These are phyloP conservation scores for Paramisgurnus dabryanus DNA, from an alignment of 2,113 vertebrate species.

Conservation along the genomic window DNA sequence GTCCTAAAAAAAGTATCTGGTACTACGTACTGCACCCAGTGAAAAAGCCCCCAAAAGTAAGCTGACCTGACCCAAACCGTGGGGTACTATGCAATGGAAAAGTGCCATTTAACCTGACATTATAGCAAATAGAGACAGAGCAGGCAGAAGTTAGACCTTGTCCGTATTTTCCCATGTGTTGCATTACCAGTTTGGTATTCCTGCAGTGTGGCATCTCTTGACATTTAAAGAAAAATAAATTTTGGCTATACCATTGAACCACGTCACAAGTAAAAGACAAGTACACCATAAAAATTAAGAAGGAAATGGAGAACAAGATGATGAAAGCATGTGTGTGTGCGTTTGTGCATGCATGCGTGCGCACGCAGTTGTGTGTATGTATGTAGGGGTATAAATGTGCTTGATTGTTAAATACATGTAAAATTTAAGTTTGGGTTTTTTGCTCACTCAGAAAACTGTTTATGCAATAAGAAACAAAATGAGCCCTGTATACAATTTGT, in stretches of 20 bases:
- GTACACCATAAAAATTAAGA: not conserved
- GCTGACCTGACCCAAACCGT: too few species aligned
- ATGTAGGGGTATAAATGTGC: not conserved
- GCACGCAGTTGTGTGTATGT: too few species aligned
- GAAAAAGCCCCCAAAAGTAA: too few species aligned
- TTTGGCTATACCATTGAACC: not conserved
- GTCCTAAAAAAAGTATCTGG: too few species aligned
- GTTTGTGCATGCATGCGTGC: too few species aligned
- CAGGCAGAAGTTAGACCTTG: not conserved
- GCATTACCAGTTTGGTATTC: constrained; percentile 1
- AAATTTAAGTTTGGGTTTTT: constrained; percentile 1
- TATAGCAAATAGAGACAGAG: too few species aligned
- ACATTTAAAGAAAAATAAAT: constrained; percentile 19
- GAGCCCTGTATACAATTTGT: constrained; percentile 8
- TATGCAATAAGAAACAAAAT: constrained; percentile 1
- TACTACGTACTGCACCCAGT: too few species aligned
- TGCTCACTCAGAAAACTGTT: not conserved
- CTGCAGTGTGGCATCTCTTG: not conserved
- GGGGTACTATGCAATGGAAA: too few species aligned
- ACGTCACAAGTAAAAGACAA: not conserved
- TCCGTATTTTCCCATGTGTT: not conserved
- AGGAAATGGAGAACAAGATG: not conserved
- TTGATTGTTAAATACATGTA: not conserved
- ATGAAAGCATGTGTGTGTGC: not conserved
- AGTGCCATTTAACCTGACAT: too few species aligned